Evolutionary conservation across 2,797 vertebrate species (phyloP), one percentile per base, ranked within the genome.

Genomic region (Chiroxiphia lanceolata): DNA sequence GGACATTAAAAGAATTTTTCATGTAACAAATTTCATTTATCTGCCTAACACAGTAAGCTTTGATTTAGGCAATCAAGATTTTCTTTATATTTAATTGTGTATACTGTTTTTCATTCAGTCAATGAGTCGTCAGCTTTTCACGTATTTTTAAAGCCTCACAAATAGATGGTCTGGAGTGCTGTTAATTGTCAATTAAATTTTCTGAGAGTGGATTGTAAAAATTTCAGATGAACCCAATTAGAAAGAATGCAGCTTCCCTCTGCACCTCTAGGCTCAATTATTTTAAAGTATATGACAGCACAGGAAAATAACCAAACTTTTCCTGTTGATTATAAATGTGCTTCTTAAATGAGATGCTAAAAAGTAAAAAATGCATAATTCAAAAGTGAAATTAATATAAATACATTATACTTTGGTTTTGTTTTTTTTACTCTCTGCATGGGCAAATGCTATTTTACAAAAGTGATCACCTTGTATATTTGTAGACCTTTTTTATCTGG

Each of bases 171-270:
- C 93, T 87, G 94, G 97, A 97, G 93, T 97, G 74, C 78, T 96
- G 81, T 96, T 98, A 98, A 98, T 97, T 97, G 97, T 97, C 95
- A 98, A 97, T 98, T 98, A 98, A 96, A 90, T 96, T 97, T 98
- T 95, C 90, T 96, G 70, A 80, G 79, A 95, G 92, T 94, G 94
- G 84, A 96, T 83, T 97, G 90, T 96, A 96, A 96, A 97, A 97
- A 96, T 77, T 97, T 96, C 95, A 97, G 93, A 96, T 94, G 82
- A 96, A 97, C 65, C 85, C 88, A 98, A 96, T 97, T 97, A 97
- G 57, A 84, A 93, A 93, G 92, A 97, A 96, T 40, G 48, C 47
- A 78, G 81, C 57, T 96, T 94, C 93, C 82, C 91, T 84, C 87
- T 81, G 51, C 75, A 96, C 89, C 86, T 94, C 75, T 92, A 88